Percentiles rank a stretch among this genome's conserved stretches.
phyloP scores from a whole-genome alignment of 2,113 vertebrate species.

The Actenoides hombroni region DNA sequence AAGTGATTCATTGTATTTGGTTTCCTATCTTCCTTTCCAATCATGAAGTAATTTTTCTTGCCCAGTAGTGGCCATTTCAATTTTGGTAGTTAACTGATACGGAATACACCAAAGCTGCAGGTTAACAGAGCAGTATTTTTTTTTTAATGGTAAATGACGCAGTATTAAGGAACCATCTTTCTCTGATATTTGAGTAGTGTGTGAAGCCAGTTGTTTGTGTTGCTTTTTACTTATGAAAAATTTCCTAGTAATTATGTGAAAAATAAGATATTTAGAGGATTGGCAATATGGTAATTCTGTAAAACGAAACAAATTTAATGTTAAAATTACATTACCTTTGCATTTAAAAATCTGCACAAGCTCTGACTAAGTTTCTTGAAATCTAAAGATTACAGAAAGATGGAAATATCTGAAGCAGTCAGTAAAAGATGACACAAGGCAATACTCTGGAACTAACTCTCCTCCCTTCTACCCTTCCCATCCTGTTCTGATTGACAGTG shows the following conservation, averaged over 20 bases:
- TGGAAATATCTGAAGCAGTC: background rate
- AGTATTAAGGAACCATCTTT: background rate
- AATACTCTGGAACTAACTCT: background rate
- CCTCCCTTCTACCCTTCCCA: background rate
- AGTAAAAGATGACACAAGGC: background rate
- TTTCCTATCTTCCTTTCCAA: background rate
- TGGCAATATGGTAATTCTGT: background rate
- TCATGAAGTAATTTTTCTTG: background rate
- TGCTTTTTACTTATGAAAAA: background rate
- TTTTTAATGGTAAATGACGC: background rate
- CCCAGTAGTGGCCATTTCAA: background rate
- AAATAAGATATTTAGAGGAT: background rate
- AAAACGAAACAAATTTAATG: background rate
- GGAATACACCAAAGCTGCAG: background rate
- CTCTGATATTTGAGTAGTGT: background rate
- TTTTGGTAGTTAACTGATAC: background rate
- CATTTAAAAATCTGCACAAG: background rate
- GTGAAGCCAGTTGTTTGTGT: background rate
- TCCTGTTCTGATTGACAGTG: conserved; percentile 78
- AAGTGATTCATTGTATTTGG: background rate
- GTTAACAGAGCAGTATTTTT: background rate
- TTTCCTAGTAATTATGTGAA: background rate
- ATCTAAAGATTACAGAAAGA: background rate
- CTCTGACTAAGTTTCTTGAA: background rate
- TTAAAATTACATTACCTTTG: background rate